Evolutionary conservation across 2,113 vertebrate genomes (phyloP), one percentile per base, ranked within the genome.

Genomic region (Pelodiscus sinensis): DNA sequence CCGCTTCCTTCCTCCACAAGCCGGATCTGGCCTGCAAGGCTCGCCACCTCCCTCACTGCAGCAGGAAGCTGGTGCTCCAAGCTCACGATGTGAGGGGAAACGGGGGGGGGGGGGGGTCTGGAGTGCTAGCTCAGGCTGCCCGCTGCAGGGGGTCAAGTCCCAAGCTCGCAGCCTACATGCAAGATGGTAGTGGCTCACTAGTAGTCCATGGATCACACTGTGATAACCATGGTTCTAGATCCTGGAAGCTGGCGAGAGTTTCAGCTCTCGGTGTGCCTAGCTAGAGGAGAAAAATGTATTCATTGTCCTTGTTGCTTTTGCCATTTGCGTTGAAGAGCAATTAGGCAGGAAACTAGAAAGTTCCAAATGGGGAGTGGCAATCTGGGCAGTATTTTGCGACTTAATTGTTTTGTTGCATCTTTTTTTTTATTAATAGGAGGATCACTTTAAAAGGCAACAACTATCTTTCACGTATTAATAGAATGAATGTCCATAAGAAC

Each of bases 371-470:
- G 12, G 27, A 83, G 50, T 16, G 55, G 27, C 18, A 31, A 19
- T 0, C 16, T 0, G 2, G 35, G 8, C 0, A 0, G 22, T 9
- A 92, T 65, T 19, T 71, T 71, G n/a, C 18, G 18, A 35, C n/a
- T 35, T 35, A 19, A 71, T 71, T n/a, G 4, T 71, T 71, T 71
- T 35, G 65, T 35, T 35, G 65, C 8, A 4, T 31, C 15, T 65
- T 31, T 15, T 31, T 68, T n/a, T 68, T 35, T 18, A n/a, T 19
- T 19, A 68, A 35, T 68, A 68, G 65, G 65, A 35, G 4, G 16
- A 16, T 35, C 65, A 35, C 65, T 68, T 68, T 9, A 18, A 68
- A 68, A 68, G 14, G 52, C 22, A n/a, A 68, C 13, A 65, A 4
- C 65, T n/a, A 18, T 19, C 62, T n/a, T 8, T 31, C 65, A 68